Evolutionary conservation across 2,113 vertebrate species (phyloP), one percentile per base, ranked within the genome.

Genomic region (Mugil cephalus): DNA sequence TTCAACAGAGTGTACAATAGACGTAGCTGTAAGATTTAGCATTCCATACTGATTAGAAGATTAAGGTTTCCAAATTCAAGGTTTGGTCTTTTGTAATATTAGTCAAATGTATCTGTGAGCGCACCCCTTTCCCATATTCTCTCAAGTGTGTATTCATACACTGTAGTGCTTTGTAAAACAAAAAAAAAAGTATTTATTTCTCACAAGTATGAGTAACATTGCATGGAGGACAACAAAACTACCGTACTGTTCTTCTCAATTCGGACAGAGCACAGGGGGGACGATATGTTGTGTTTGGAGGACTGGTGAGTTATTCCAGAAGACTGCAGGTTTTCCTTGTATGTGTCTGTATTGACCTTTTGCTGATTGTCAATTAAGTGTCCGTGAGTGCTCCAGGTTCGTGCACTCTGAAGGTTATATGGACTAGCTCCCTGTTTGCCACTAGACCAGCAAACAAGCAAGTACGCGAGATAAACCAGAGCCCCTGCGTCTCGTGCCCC

Each of bases 291-390:
- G 48, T 50, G 47, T 83, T 60, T 42, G 17, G 53, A 67, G 53
- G 42, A 71, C 18, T 67, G 68, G 42, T 69, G 58, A 39, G 77
- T 87, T 86, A 84, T 73, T 60, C 56, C 79, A 30, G 74, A 51
- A 62, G 79, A 87, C 74, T 58, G 14, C 24, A 63, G 67, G 48
- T 39, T 53, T 70, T 77, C 55, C 63, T 35, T 68, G 70, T 80
- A 35, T 66, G 17, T 81, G 74, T 73, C 15, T 72, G 36, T 50
- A 47, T 61, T 89, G 87, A 90, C 90, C 90, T 90, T 90, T 89
- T 74, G 71, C 80, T 84, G 81, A 89, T 89, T 88, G 83, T 74
- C 24, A 85, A 85, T 89, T 79, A 89, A 91, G 79, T 63, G 59
- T 82, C 17, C 7, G 53, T 61, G 80, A 76, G 70, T 80, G 67